Evolutionary conservation across 2,113 vertebrate genomes (phyloP).

Genomic region (Falcunculus frontatus): DNA sequence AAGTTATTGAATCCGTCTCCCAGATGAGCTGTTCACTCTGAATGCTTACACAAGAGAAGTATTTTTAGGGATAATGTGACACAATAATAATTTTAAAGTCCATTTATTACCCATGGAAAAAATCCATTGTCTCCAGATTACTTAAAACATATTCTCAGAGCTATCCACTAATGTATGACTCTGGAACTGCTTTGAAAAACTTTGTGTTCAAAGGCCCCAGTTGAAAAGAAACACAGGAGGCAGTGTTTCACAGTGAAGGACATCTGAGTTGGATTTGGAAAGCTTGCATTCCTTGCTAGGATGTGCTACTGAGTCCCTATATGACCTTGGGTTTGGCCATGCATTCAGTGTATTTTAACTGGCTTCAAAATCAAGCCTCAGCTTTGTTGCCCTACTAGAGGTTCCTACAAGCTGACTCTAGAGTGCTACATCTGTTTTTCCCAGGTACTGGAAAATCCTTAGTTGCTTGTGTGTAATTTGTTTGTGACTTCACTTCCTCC

Average conservation of each 20-base stretch:
- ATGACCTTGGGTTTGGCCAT: neutral
- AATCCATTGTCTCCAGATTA: neutral
- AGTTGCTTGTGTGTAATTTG: neutral
- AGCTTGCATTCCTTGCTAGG: neutral
- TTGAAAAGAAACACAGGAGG: neutral
- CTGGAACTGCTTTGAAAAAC: neutral
- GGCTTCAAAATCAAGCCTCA: neutral
- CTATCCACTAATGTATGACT: neutral
- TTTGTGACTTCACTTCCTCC: neutral
- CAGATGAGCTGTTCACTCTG: neutral
- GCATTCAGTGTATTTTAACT: neutral
- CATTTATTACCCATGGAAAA: neutral
- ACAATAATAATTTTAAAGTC: neutral
- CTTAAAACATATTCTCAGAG: neutral
- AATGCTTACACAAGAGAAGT: neutral
- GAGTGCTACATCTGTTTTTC: neutral
- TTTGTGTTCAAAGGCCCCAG: neutral
- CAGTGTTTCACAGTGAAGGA: neutral
- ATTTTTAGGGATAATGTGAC: neutral
- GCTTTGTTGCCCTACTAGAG: neutral
- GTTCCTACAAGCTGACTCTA: neutral
- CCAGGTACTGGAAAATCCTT: neutral
- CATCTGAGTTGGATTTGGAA: neutral
- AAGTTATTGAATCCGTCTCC: neutral
- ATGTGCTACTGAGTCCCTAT: fast-evolving